Conservation (phyloP, 2,888 invertebrate species). For the Platycheirus rosarum region DNA sequence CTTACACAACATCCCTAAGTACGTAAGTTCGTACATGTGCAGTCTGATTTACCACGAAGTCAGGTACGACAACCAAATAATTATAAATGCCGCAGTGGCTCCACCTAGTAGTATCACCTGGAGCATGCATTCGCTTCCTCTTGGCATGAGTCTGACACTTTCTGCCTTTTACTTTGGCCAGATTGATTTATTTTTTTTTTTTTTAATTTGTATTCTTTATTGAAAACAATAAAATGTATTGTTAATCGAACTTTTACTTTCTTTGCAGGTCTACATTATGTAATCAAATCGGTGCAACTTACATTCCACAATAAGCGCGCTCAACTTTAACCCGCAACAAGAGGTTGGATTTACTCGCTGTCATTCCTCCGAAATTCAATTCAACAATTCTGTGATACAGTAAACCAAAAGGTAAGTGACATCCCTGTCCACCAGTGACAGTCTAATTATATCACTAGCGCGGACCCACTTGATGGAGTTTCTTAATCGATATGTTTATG, state of each 20-base stretch:
- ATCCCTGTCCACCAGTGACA: conserved; percentile 13
- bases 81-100: conserved; percentile 44
- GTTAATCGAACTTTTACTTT: conserved; percentile 24
- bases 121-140: conserved; percentile 10
- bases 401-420: conserved; percentile 77
- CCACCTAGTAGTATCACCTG: conserved; percentile 42
- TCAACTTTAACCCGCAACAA: conserved; percentile 60
- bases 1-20: conserved; percentile 42
- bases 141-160: conserved; percentile 26
- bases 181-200: background rate
- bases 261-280: conserved; percentile 67
- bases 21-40: conserved; percentile 5
- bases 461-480: background rate
- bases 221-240: conserved; percentile 10
- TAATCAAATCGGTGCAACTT: conserved; percentile 42
- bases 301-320: conserved; percentile 39
- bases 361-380: conserved; percentile 32
- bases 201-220: conserved; percentile 35
- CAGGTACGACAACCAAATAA: conserved; percentile 45
- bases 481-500: background rate
- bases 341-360: conserved; percentile 32
- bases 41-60: conserved; percentile 7
- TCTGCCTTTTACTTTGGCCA: conserved; percentile 29
- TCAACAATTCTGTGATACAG: conserved; percentile 78
- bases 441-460: conserved; percentile 53